Percentiles rank a stretch among this genome's conserved stretches.
Evolutionary conservation across 1,140 invertebrate genomes (phyloP).

Genomic region (Procambarus clarkii): DNA sequence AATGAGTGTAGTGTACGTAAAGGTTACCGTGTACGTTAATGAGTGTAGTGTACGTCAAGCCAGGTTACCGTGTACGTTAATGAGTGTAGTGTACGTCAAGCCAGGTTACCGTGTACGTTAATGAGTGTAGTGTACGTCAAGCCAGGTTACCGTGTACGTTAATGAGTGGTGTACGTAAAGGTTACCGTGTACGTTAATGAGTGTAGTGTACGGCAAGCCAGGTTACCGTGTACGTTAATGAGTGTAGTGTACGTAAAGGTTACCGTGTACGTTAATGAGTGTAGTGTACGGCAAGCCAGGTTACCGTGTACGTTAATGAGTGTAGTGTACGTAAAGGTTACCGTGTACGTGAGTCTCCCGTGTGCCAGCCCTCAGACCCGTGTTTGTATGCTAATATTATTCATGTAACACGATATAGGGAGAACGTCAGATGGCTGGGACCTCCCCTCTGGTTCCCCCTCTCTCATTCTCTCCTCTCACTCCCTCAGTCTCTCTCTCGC

Average conservation of each 20-base stretch:
- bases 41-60: neutral
- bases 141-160: neutral
- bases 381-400: slow-evolving; percentile 64
- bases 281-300: neutral
- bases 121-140: no score
- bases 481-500: neutral
- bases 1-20: neutral
- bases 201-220: no score
- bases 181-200: neutral
- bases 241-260: no score
- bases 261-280: neutral
- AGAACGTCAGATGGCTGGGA: slow-evolving; percentile 32
- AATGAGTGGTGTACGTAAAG: no score
- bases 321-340: neutral
- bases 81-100: no score
- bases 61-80: neutral
- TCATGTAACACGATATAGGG: slow-evolving; percentile 30
- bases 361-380: slow-evolving; percentile 5
- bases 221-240: neutral
- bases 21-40: slow-evolving; percentile 6
- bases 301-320: slow-evolving; percentile 1
- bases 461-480: neutral
- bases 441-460: neutral
- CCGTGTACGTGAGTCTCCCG: slow-evolving; percentile 2
- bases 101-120: neutral